Evolutionary conservation across 2,797 vertebrate genomes (phyloP).

Genomic region (Rhinichthys osculus): DNA sequence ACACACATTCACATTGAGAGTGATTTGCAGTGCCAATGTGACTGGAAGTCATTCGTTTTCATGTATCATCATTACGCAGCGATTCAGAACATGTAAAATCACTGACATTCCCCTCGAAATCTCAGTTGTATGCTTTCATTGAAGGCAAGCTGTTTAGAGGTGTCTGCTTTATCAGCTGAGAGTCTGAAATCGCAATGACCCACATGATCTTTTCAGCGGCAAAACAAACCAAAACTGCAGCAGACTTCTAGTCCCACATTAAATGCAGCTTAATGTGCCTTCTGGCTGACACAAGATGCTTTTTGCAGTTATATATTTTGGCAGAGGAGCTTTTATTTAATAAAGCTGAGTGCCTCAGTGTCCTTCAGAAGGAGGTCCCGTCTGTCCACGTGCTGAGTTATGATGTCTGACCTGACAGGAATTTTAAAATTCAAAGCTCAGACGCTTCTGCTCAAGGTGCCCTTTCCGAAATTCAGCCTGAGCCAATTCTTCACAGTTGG

Average conservation of each 20-base stretch:
- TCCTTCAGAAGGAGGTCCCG: constrained; percentile 65
- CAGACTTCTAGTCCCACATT: background rate
- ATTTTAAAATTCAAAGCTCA: constrained; percentile 5
- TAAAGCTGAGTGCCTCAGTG: constrained; percentile 77
- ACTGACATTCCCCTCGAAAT: background rate
- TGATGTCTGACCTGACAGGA: constrained; percentile 58
- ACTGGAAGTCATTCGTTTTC: background rate
- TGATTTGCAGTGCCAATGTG: background rate
- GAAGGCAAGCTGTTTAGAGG: background rate
- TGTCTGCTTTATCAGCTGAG: background rate
- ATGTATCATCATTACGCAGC: background rate
- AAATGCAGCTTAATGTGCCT: background rate
- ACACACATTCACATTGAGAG: too few species aligned
- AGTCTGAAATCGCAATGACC: background rate
- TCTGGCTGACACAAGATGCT: background rate
- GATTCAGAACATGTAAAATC: background rate
- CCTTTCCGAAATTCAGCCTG: constrained; percentile 34
- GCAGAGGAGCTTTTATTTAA: constrained; percentile 68
- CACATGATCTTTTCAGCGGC: background rate
- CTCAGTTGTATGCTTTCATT: background rate
- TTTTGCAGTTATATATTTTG: constrained; percentile 36
- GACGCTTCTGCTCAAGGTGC: constrained; percentile 55
- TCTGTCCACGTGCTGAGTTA: constrained; percentile 59
- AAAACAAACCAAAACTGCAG: background rate
- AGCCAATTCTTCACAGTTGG: constrained; percentile 35